Conservation (phyloP, 2,888 invertebrate genomes). For the Eulithis prunata region DNA sequence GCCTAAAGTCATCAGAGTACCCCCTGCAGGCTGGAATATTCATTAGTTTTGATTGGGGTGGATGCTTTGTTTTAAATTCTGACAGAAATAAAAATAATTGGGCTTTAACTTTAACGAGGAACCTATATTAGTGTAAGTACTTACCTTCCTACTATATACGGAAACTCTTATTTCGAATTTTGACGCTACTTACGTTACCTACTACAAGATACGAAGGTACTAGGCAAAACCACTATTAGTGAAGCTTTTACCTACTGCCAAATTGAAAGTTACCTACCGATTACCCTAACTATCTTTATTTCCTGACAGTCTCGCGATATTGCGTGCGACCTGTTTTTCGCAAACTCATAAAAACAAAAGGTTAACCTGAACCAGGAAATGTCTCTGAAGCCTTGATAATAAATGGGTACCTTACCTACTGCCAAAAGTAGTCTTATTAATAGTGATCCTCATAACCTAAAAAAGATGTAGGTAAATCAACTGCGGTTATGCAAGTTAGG, state of each 20-base stretch:
- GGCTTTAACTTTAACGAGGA: neutral
- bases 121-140: neutral
- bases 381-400: neutral
- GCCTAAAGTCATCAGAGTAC: neutral
- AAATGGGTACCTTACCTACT: too few species aligned
- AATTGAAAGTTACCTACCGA: neutral
- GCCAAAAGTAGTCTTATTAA: too few species aligned
- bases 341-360: slow-evolving; percentile 10
- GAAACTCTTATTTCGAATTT: too few species aligned
- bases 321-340: slow-evolving; percentile 7
- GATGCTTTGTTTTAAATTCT: neutral
- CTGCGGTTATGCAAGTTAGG: too few species aligned
- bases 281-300: neutral
- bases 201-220: too few species aligned
- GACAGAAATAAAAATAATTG: neutral
- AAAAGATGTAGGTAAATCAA: too few species aligned
- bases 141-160: too few species aligned
- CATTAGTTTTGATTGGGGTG: slow-evolving; percentile 7
- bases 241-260: neutral
- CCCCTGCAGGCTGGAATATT: slow-evolving; percentile 1
- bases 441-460: too few species aligned
- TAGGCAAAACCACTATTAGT: too few species aligned
- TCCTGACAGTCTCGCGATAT: slow-evolving; percentile 1
- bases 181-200: neutral
- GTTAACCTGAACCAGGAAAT: slow-evolving; percentile 1